Percentiles rank a stretch among this genome's conserved stretches.
Evolutionary conservation across 2,888 invertebrate genomes (phyloP).

Genomic region (Macaria notata): DNA sequence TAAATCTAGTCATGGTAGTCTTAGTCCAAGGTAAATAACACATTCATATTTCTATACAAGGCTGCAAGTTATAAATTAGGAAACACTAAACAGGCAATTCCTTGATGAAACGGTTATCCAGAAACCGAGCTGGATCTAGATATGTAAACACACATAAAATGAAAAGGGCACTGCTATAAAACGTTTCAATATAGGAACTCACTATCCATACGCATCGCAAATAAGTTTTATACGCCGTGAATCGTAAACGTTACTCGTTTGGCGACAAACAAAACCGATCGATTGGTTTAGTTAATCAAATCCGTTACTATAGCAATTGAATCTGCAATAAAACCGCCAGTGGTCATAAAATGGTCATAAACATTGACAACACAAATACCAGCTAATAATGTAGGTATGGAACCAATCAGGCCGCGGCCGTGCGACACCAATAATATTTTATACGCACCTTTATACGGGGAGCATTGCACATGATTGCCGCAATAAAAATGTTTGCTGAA

Average conservation of each 20-base stretch:
- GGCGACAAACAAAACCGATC: slow-evolving; percentile 60
- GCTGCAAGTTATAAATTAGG: too few relatives aligned
- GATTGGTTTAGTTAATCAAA: slow-evolving; percentile 75
- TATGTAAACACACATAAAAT: too few relatives aligned
- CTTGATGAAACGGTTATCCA: too few relatives aligned
- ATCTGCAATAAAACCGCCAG: slow-evolving; percentile 73
- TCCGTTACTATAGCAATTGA: slow-evolving; percentile 71
- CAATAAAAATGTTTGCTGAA: slow-evolving; percentile 74
- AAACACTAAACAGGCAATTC: too few relatives aligned
- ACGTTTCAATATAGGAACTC: too few relatives aligned
- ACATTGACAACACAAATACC: slow-evolving; percentile 79
- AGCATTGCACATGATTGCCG: slow-evolving; percentile 63
- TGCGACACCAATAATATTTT: slow-evolving; percentile 58
- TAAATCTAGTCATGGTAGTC: too few relatives aligned
- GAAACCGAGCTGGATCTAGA: too few relatives aligned
- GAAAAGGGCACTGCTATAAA: too few relatives aligned
- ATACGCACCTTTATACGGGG: slow-evolving; percentile 62
- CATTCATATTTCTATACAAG: too few relatives aligned
- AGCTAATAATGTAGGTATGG: slow-evolving; percentile 64
- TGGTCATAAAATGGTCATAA: slow-evolving; percentile 75
- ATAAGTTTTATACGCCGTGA: slow-evolving; percentile 12
- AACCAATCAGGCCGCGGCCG: slow-evolving; percentile 62
- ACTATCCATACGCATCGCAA: too few relatives aligned
- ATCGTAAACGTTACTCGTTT: slow-evolving; percentile 50
- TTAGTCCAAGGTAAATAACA: too few relatives aligned